phyloP scores from a whole-genome alignment of 2,113 vertebrate species.

The Eulemur macaco region DNA sequence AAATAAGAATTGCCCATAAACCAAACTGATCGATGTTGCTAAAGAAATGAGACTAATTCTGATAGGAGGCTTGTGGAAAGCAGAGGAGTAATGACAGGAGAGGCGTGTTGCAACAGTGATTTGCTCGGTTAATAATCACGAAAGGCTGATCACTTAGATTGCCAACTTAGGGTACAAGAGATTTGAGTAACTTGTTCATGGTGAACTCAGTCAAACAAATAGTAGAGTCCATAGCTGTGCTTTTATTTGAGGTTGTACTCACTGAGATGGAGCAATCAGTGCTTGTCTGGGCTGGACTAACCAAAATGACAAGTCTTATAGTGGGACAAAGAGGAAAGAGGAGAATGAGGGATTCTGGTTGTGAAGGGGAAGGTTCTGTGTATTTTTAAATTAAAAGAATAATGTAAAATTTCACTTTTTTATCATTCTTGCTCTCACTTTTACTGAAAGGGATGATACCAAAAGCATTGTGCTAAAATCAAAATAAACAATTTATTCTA shows the following conservation, averaged over 20 bases:
- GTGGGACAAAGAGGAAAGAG: background rate
- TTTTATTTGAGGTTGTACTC: background rate
- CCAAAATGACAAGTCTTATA: background rate
- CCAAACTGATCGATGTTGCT: background rate
- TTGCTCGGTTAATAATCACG: background rate
- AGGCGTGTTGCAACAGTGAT: background rate
- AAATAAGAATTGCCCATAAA: background rate
- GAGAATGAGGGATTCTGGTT: background rate
- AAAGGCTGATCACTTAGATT: background rate
- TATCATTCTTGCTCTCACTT: background rate
- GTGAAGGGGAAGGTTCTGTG: background rate
- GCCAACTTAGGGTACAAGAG: background rate
- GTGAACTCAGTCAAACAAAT: conserved; percentile 6
- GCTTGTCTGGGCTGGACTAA: conserved; percentile 12
- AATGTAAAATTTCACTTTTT: background rate
- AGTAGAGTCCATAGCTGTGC: background rate
- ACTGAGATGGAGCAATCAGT: background rate
- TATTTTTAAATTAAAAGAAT: background rate
- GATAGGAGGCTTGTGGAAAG: background rate
- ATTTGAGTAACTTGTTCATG: background rate
- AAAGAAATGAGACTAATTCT: background rate
- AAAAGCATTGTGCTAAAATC: background rate
- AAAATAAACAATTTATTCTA: background rate
- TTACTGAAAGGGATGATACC: background rate
- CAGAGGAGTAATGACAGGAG: background rate